These are phyloP conservation scores for Eulemur macaco DNA, from an alignment of 2,113 vertebrate genomes.

Conservation along the genomic window DNA sequence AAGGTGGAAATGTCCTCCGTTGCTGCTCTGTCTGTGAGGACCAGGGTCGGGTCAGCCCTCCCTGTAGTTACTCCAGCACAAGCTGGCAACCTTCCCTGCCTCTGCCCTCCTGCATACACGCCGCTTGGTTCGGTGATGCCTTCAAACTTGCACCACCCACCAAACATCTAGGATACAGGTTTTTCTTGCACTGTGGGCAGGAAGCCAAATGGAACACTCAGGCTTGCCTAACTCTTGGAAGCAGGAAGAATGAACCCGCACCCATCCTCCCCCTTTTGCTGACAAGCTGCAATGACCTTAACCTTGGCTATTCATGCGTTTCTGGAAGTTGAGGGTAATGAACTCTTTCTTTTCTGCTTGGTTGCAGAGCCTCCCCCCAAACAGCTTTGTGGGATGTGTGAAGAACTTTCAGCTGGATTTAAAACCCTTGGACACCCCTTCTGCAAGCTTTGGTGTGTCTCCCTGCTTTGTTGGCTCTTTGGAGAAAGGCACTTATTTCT, in stretches of 20 bases:
- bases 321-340: not conserved
- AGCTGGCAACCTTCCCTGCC: fast-evolving
- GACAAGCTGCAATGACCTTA: not conserved
- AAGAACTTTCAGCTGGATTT: constrained; percentile 91
- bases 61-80: not conserved
- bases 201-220: not conserved
- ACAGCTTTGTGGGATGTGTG: constrained; percentile 92
- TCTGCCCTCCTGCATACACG: not conserved
- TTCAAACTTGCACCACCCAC: not conserved
- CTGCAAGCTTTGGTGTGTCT: constrained; percentile 84
- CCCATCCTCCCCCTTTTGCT: no score
- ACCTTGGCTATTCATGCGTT: not conserved
- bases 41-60: not conserved
- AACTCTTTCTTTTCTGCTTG: not conserved
- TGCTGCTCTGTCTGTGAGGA: not conserved
- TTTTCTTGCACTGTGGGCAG: not conserved
- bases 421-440: constrained; percentile 81
- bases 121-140: not conserved
- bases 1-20: not conserved
- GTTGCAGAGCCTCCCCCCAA: constrained; percentile 88
- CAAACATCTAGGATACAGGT: not conserved
- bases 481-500: constrained; percentile 92
- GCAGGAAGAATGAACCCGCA: not conserved
- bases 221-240: not conserved
- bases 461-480: constrained; percentile 88